phyloP scores from a whole-genome alignment of 2,113 vertebrate genomes.

The Chiloscyllium plagiosum region DNA sequence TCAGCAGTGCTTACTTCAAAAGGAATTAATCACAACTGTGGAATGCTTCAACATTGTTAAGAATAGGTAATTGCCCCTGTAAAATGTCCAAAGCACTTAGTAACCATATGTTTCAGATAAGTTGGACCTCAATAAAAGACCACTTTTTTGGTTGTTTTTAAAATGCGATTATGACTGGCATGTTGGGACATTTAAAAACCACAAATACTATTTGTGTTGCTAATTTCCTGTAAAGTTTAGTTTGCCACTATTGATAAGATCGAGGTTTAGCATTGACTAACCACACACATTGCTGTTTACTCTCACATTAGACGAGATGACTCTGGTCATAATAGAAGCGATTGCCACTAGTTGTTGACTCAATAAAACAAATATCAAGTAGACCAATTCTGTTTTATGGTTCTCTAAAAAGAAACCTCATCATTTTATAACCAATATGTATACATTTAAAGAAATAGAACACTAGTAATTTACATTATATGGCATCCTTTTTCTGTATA shows the following conservation, averaged over 20 bases:
- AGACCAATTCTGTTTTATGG: conserved; percentile 15
- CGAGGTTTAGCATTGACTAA: neutral
- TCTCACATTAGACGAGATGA: neutral
- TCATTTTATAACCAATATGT: neutral
- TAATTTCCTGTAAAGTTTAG: neutral
- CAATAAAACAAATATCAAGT: neutral
- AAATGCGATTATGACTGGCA: conserved; percentile 6
- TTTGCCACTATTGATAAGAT: neutral
- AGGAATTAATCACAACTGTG: conserved; percentile 16
- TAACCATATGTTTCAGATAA: conserved; percentile 37
- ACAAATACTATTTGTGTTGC: neutral
- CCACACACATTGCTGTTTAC: neutral
- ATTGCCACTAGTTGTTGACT: no score
- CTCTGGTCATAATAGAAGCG: neutral
- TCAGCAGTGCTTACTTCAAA: conserved; percentile 14
- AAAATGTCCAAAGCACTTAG: conserved; percentile 20
- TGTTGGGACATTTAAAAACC: neutral
- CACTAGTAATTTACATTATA: neutral
- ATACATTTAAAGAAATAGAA: neutral
- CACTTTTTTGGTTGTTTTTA: neutral
- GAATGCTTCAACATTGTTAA: neutral
- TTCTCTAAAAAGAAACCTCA: neutral
- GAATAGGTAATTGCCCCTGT: conserved; percentile 16
- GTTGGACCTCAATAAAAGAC: conserved; percentile 3
- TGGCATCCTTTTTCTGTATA: neutral